These are phyloP conservation scores for Carcharodon carcharias DNA, from an alignment of 2,797 vertebrate genomes.

Conservation along the genomic window DNA sequence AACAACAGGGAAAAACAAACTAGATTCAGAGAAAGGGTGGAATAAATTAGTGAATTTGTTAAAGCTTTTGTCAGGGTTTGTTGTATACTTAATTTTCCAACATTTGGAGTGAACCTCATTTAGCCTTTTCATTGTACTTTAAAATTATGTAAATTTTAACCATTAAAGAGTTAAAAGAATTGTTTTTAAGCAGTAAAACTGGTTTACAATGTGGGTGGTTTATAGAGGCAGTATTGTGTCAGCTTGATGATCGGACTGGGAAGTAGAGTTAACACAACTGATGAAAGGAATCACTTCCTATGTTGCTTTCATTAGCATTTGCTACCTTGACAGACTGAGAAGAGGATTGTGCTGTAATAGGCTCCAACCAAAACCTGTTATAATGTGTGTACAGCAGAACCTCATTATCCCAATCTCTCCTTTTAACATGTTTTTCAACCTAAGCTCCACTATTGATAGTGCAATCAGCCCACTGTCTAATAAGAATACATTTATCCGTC, in stretches of 20 bases:
- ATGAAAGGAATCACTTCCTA: slow-evolving; percentile 50
- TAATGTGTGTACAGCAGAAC: not conserved
- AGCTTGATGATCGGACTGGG: slow-evolving; percentile 43
- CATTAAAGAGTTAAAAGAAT: not conserved
- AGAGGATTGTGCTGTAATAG: slow-evolving; percentile 23
- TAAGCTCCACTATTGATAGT: not conserved
- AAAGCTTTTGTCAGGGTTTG: too few species aligned
- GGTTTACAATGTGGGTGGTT: not conserved
- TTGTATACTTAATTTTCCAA: not conserved
- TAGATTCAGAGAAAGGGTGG: not conserved
- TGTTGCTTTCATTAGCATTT: slow-evolving; percentile 48
- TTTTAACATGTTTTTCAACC: not conserved
- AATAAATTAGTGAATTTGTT: not conserved
- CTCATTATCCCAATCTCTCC: too few species aligned
- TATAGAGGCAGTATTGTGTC: not conserved
- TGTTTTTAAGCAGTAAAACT: not conserved
- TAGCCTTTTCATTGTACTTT: not conserved
- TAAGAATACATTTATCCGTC: not conserved
- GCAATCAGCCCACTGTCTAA: not conserved
- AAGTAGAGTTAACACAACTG: slow-evolving; percentile 48
- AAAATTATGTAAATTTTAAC: not conserved
- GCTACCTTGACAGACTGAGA: slow-evolving; percentile 41
- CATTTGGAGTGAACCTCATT: not conserved
- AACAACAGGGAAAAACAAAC: not conserved
- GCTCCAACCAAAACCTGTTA: not conserved